These are phyloP conservation scores for Hycleus cichorii DNA, from an alignment of 1,140 invertebrate species.

Conservation along the genomic window DNA sequence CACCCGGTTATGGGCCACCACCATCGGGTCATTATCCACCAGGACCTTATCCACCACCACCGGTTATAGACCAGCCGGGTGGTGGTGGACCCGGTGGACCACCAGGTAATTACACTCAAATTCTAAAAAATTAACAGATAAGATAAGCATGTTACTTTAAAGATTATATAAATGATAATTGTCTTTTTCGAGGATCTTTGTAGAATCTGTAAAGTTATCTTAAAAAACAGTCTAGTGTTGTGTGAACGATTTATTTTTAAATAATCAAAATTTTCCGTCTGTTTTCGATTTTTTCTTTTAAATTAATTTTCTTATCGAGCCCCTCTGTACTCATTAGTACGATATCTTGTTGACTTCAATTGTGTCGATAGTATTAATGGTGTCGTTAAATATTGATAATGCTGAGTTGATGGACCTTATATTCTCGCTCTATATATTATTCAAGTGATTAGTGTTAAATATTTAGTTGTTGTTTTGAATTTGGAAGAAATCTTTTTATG, in stretches of 20 bases:
- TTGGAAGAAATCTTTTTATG: not conserved
- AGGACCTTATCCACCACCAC: constrained; percentile 1
- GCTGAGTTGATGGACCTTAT: no score
- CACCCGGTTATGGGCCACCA: constrained; percentile 6
- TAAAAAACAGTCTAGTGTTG: not conserved
- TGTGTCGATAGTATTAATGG: no score
- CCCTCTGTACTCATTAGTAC: no score
- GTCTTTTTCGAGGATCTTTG: not conserved
- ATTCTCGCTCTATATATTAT: no score
- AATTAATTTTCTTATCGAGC: no score
- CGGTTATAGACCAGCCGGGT: constrained; percentile 12
- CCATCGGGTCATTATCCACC: not conserved
- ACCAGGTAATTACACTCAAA: constrained; percentile 1
- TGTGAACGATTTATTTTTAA: constrained; percentile 2
- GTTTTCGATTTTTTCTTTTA: not conserved
- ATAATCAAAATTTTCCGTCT: not conserved
- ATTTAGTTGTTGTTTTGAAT: not conserved
- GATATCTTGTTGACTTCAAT: no score
- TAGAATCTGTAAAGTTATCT: not conserved
- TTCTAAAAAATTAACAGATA: not conserved
- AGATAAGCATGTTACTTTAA: not conserved
- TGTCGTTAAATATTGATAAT: no score
- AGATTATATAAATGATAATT: not conserved
- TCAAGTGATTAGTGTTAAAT: not conserved
- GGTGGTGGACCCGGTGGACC: not conserved